Conservation (phyloP, 1,140 invertebrate species). For the Trialeurodes vaporariorum region DNA sequence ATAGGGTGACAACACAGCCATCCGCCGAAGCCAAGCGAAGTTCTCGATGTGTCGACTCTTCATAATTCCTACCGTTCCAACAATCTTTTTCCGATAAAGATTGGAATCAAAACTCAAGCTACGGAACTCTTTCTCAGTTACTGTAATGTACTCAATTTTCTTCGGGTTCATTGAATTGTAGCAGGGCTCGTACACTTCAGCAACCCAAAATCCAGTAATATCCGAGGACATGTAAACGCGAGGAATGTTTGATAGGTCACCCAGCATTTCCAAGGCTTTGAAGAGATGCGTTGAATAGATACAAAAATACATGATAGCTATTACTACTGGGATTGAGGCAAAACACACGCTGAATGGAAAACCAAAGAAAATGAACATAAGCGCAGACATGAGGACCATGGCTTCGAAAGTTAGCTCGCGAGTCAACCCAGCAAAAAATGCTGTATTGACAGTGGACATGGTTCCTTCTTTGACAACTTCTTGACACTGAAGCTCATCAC, state of each 20-base stretch:
- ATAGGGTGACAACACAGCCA: slow-evolving; percentile 38
- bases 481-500: slow-evolving; percentile 36
- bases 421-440: slow-evolving; percentile 36
- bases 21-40: slow-evolving; percentile 40
- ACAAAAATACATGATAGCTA: slow-evolving; percentile 34
- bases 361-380: slow-evolving; percentile 43
- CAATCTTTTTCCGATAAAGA: slow-evolving; percentile 32
- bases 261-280: slow-evolving; percentile 35
- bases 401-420: slow-evolving; percentile 40
- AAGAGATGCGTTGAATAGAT: slow-evolving; percentile 35
- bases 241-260: slow-evolving; percentile 36
- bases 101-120: slow-evolving; percentile 30
- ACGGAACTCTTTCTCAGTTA: slow-evolving; percentile 33
- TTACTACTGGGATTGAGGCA: slow-evolving; percentile 35
- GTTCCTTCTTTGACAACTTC: slow-evolving; percentile 36
- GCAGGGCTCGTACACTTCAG: slow-evolving; percentile 36
- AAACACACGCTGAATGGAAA: slow-evolving; percentile 38
- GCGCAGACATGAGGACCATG: slow-evolving; percentile 38
- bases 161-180: slow-evolving; percentile 25
- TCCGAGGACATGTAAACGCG: slow-evolving; percentile 25
- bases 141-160: slow-evolving; percentile 31
- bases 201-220: slow-evolving; percentile 38
- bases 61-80: slow-evolving; percentile 37
- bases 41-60: slow-evolving; percentile 35
- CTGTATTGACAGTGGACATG: slow-evolving; percentile 36